phyloP scores from a whole-genome alignment of 2,888 invertebrate species.

The Drosophila pseudotakahashii region DNA sequence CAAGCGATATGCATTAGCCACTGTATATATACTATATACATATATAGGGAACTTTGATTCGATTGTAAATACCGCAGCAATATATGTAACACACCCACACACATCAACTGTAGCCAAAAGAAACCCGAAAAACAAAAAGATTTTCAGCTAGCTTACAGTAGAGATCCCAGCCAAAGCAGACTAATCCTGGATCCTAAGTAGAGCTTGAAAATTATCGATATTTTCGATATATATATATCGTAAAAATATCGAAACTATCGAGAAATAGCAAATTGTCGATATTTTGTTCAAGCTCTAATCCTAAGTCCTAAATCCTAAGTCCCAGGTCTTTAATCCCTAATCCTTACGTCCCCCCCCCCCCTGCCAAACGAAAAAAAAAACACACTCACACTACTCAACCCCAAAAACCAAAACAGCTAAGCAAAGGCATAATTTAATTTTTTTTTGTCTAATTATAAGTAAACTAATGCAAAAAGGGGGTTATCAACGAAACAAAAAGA shows the following conservation, averaged over 20 bases:
- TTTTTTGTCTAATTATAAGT: conserved; percentile 74
- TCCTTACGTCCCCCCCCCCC: conserved; percentile 10
- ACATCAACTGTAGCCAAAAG: conserved; percentile 26
- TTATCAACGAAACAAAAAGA: not conserved
- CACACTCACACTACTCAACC: not conserved
- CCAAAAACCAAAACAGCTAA: conserved; percentile 2
- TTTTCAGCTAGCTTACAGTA: conserved; percentile 50
- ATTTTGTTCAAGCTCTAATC: not conserved
- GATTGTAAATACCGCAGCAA: conserved; percentile 66
- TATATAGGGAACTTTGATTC: conserved; percentile 58
- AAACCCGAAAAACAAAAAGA: conserved; percentile 18
- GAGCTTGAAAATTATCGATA: too few species aligned
- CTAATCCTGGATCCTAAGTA: not conserved
- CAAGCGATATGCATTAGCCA: conserved; percentile 50
- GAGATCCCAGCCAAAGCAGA: conserved; percentile 26
- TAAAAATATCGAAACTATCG: too few species aligned
- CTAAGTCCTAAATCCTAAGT: not conserved
- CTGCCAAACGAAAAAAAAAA: not conserved
- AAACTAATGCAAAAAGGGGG: conserved; percentile 60
- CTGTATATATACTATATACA: conserved; percentile 62
- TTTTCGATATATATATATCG: too few species aligned
- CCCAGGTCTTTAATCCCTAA: conserved; percentile 15
- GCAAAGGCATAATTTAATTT: conserved; percentile 39
- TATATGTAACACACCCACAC: conserved; percentile 21
- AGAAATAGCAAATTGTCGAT: too few species aligned